Evolutionary conservation across 92 coral and sea anemone genomes (phyloP).

Genomic region (Pocillopora grandis): DNA sequence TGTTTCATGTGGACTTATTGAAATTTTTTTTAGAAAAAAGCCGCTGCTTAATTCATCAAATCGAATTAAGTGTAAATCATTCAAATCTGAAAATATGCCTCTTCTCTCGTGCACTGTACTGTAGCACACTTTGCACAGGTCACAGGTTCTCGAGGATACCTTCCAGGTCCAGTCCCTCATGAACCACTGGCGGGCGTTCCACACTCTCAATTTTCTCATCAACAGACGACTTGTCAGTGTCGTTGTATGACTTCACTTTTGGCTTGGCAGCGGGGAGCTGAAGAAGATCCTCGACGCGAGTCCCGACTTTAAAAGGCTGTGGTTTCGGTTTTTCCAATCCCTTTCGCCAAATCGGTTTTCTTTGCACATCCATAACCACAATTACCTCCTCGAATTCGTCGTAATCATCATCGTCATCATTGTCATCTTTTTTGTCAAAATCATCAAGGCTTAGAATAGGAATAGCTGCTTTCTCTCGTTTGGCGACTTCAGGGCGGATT

Average conservation of each 20-base stretch:
- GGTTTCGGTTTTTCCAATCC: constrained; percentile 33
- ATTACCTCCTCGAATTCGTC: constrained; percentile 43
- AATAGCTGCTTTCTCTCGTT: constrained; percentile 18
- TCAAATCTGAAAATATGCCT: too few species aligned
- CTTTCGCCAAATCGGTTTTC: constrained; percentile 22
- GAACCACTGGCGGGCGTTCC: constrained; percentile 14
- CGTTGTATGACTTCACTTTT: constrained; percentile 10
- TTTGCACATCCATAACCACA: constrained; percentile 17
- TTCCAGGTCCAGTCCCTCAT: neutral
- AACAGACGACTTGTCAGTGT: neutral
- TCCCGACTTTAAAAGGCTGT: constrained; percentile 19
- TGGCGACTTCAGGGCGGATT: constrained; percentile 28
- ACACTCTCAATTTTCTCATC: constrained; percentile 27
- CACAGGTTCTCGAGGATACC: neutral
- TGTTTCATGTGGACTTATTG: too few species aligned
- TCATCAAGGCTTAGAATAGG: neutral
- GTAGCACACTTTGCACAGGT: neutral
- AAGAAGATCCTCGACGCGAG: constrained; percentile 24
- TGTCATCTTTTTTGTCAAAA: neutral
- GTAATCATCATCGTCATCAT: constrained; percentile 38
- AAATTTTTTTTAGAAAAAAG: too few species aligned
- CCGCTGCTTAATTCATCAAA: too few species aligned
- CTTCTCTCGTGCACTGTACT: too few species aligned
- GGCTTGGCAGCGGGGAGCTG: neutral
- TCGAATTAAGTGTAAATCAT: too few species aligned